Evolutionary conservation across 2,797 vertebrate species (phyloP), one percentile per base, ranked within the genome.

Genomic region (Hozukius guyotensis): DNA sequence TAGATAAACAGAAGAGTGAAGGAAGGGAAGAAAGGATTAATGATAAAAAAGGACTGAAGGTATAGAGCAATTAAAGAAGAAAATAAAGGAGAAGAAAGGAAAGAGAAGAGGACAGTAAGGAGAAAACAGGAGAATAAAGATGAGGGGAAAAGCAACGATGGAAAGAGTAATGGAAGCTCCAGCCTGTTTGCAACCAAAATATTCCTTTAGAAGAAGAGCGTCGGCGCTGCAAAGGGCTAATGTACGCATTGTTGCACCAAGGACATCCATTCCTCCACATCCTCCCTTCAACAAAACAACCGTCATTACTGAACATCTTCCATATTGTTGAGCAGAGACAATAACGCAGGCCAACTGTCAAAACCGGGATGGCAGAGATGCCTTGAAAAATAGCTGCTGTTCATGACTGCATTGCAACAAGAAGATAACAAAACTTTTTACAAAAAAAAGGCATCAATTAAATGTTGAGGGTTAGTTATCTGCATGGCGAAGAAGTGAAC

Each of bases 231-330:
- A 82, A 72, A 77, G 52, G 72, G 75, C 56, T 75, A 67, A 77
- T 80, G 56, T 42, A 14, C 27, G 34, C 38, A 67, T 81, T 84
- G 79, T 56, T 8, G 5, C 32, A 36, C 63, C 75, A 84, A 84
- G 87, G 84, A 75, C 84, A 59, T 2, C n/a, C 16, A 8, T 18
- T 24, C 14, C 32, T 81, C 64, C 6, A 13, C 3, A 52, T 42
- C 16, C 22, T 64, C 14, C 59, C 18, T 25, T 52, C n/a, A 67
- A 22, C 56, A 57, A 57, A 27, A 57, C 6, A 25, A 27, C 24
- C 11, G 24, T 57, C 55, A 57, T 3, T 53, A 5, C 46, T 53
- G 49, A 72, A 75, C 59, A 71, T 64, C 29, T 70, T 20, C 63
- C 52, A 14, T 18, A 36, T 49, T 78, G 25, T 55, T 8, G 32